Conservation (phyloP, 2,113 vertebrate genomes). For the Thinocorus orbignyianus region DNA sequence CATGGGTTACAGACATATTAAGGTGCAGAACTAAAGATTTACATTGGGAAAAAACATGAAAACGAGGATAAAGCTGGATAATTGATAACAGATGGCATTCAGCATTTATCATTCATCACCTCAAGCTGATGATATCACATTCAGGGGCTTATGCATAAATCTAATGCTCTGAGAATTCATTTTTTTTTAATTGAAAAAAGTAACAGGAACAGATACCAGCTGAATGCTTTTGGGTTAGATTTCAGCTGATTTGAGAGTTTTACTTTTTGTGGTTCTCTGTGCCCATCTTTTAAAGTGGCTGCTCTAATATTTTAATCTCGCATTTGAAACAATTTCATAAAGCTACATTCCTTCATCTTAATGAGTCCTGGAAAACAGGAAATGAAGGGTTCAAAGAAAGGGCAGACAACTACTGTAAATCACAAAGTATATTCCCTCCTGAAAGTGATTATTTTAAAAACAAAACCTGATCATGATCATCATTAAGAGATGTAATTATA, state of each 20-base stretch:
- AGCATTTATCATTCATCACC: neutral
- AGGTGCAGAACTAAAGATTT: neutral
- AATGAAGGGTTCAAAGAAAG: constrained; percentile 78
- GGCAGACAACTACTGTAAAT: constrained; percentile 84
- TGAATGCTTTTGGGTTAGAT: neutral
- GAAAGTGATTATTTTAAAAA: constrained; percentile 71
- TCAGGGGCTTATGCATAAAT: neutral
- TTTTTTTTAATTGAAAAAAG: neutral
- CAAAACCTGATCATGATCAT: constrained; percentile 71
- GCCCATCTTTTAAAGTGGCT: neutral
- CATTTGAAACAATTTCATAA: constrained; percentile 63
- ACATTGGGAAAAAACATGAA: neutral
- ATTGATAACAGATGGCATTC: neutral
- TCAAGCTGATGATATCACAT: neutral
- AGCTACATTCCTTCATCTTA: constrained; percentile 72
- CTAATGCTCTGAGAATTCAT: neutral
- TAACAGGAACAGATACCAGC: neutral
- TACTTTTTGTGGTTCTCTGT: neutral
- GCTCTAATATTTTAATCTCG: constrained; percentile 8
- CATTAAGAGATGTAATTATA: constrained; percentile 81
- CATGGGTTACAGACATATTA: neutral
- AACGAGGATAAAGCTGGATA: neutral
- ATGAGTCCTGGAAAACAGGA: constrained; percentile 77
- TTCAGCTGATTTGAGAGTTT: constrained; percentile 14
- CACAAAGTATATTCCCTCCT: constrained; percentile 75